A percentile compares a stretch with the other conserved stretches of the same genome.
These are phyloP conservation scores for Patella caerulea DNA, from an alignment of 2,888 invertebrate species.

Conservation along the genomic window DNA sequence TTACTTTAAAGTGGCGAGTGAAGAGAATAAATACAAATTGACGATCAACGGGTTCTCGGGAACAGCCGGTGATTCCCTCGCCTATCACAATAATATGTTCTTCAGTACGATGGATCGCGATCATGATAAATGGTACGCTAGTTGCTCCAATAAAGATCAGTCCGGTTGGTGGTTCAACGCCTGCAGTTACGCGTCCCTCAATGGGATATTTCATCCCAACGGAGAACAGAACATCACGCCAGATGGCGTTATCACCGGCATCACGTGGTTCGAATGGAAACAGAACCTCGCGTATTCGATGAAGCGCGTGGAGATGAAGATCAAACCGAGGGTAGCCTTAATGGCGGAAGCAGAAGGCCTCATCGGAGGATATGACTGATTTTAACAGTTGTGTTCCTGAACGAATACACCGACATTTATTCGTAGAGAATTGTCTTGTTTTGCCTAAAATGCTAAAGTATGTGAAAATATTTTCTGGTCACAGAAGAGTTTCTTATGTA, in stretches of 20 bases:
- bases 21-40: conserved; percentile 81
- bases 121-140: conserved; percentile 77
- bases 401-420: no score
- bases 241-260: conserved; percentile 56
- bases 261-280: conserved; percentile 61
- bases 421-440: no score
- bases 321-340: conserved; percentile 49
- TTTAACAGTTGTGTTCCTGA: no score
- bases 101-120: conserved; percentile 92
- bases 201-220: conserved; percentile 52
- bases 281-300: conserved; percentile 52
- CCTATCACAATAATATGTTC: conserved; percentile 90
- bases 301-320: conserved; percentile 56
- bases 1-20: conserved; percentile 79
- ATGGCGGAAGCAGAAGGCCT: conserved; percentile 36
- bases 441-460: no score
- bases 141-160: conserved; percentile 57
- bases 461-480: no score
- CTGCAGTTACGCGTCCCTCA: conserved; percentile 60
- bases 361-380: background rate
- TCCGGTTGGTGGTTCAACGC: conserved; percentile 65
- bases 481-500: background rate
- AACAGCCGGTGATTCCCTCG: conserved; percentile 88
- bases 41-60: conserved; percentile 78
- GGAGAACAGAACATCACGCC: conserved; percentile 41